Conservation (phyloP, 1,140 invertebrate genomes). For the Pseudomyrmex pallidus region DNA sequence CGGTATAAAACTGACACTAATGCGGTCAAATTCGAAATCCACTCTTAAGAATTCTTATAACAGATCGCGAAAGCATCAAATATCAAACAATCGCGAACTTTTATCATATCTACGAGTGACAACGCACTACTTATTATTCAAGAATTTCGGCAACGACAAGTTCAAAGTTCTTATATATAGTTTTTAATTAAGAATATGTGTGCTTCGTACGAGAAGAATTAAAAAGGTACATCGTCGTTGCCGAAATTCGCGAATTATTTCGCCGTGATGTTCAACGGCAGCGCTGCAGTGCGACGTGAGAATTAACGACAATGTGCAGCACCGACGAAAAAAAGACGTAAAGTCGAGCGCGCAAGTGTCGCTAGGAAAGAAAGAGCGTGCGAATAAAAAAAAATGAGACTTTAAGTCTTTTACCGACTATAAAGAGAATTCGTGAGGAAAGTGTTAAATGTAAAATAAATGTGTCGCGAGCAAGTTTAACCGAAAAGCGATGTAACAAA, state of each 20-base stretch:
- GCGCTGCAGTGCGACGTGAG: conserved; percentile 5
- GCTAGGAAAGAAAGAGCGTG: neutral
- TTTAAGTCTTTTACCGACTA: conserved; percentile 19
- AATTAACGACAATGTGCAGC: conserved; percentile 36
- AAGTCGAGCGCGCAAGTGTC: conserved; percentile 1
- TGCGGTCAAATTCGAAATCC: no score
- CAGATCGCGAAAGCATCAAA: no score
- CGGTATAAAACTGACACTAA: no score
- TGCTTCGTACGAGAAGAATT: neutral
- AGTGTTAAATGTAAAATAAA: conserved; percentile 58
- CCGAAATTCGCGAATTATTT: conserved; percentile 25
- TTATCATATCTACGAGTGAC: conserved; percentile 50
- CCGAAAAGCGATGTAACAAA: conserved; percentile 51
- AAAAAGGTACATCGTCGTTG: neutral
- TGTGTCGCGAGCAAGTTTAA: conserved; percentile 54
- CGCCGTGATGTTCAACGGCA: neutral
- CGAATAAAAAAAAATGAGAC: conserved; percentile 24
- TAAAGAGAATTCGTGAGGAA: conserved; percentile 37
- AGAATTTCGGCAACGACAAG: conserved; percentile 9
- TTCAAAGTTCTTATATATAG: neutral
- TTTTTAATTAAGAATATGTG: conserved; percentile 24
- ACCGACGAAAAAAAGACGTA: neutral
- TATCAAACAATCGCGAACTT: neutral
- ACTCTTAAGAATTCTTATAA: no score
- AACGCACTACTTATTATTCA: conserved; percentile 2